Evolutionary conservation across 2,888 invertebrate genomes (phyloP).

Genomic region (Melipona beecheii): DNA sequence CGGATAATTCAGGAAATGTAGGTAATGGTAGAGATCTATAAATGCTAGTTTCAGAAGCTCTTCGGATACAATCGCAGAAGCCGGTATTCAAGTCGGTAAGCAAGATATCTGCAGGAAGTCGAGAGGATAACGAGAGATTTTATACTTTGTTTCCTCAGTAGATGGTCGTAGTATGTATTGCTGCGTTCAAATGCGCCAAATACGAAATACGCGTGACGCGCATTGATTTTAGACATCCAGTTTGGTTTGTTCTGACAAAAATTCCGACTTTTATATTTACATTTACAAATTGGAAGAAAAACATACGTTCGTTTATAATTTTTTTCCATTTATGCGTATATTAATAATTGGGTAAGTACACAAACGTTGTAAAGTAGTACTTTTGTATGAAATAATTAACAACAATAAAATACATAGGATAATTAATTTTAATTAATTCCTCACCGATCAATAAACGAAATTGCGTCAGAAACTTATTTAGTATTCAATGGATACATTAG

Average conservation of each 20-base stretch:
- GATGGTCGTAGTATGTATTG: slow-evolving; percentile 61
- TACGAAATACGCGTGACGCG: not conserved
- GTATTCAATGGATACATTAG: too few relatives aligned
- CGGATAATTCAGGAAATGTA: slow-evolving; percentile 54
- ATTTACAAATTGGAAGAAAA: not conserved
- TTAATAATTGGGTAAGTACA: not conserved
- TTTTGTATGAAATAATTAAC: not conserved
- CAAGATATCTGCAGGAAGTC: slow-evolving; percentile 53
- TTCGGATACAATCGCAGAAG: slow-evolving; percentile 53
- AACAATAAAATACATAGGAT: not conserved
- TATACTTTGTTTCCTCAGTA: slow-evolving; percentile 51
- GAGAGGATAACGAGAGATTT: slow-evolving; percentile 42
- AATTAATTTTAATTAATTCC: not conserved
- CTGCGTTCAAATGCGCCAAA: not conserved
- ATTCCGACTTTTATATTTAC: not conserved
- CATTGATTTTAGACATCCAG: not conserved
- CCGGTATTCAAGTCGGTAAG: slow-evolving; percentile 73
- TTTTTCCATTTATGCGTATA: not conserved
- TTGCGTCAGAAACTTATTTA: not conserved
- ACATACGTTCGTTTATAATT: not conserved
- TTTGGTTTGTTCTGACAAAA: not conserved
- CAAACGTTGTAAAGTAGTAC: not conserved
- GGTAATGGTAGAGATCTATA: slow-evolving; percentile 64
- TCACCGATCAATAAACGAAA: not conserved
- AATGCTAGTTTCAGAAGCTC: slow-evolving; percentile 36